Evolutionary conservation across 2,888 invertebrate genomes (phyloP).

Genomic region (Aphidoletes aphidimyza): DNA sequence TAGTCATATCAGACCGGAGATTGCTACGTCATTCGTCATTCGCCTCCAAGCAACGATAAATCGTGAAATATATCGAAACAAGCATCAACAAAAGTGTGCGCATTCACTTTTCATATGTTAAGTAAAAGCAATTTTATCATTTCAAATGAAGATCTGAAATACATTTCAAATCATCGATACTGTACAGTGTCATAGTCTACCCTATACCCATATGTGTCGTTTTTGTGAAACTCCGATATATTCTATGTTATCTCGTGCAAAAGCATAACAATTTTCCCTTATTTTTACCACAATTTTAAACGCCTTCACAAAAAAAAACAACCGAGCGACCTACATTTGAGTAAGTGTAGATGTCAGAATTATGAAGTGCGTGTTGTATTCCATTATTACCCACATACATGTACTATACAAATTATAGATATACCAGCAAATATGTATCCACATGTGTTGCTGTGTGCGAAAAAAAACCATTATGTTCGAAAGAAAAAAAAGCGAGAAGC

Average conservation of each 20-base stretch:
- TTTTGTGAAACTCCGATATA: background rate
- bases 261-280: background rate
- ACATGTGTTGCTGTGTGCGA: too few relatives aligned
- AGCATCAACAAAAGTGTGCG: background rate
- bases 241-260: background rate
- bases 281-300: background rate
- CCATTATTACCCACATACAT: background rate
- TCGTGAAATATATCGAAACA: background rate
- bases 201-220: background rate
- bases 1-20: background rate
- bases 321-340: background rate
- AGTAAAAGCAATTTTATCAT: constrained; percentile 6
- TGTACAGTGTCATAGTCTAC: background rate
- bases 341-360: too few relatives aligned
- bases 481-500: too few relatives aligned
- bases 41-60: background rate
- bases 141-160: background rate
- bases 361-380: too few relatives aligned
- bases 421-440: too few relatives aligned
- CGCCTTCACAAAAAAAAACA: background rate
- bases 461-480: too few relatives aligned
- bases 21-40: constrained; percentile 41
- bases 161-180: background rate
- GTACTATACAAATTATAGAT: too few relatives aligned
- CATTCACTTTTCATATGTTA: background rate